Evolutionary conservation across 2,888 invertebrate species (phyloP).

Genomic region (Drosophila paranaensis): DNA sequence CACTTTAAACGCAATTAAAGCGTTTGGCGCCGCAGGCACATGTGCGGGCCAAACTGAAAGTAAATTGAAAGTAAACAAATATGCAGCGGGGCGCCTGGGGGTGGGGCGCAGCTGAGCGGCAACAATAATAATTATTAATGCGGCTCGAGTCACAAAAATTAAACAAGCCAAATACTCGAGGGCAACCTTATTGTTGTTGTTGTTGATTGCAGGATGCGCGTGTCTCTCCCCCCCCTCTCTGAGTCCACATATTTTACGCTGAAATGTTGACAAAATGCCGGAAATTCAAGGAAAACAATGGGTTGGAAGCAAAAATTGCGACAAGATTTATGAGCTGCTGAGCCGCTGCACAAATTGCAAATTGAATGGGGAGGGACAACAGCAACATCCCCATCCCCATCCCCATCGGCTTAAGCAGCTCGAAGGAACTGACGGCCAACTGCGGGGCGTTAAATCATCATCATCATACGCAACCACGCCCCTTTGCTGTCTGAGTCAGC

Average conservation of each 20-base stretch:
- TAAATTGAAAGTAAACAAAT: slow-evolving; percentile 49
- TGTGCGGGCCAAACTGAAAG: slow-evolving; percentile 35
- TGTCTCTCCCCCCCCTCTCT: not conserved
- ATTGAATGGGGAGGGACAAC: slow-evolving; percentile 63
- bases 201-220: not conserved
- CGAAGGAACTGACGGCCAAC: slow-evolving; percentile 20
- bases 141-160: slow-evolving; percentile 13
- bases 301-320: slow-evolving; percentile 19
- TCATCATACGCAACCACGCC: not conserved
- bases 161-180: slow-evolving; percentile 5
- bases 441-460: slow-evolving; percentile 6
- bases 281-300: slow-evolving; percentile 75
- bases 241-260: slow-evolving; percentile 12
- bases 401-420: slow-evolving; percentile 32
- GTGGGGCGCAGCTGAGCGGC: slow-evolving; percentile 5
- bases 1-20: slow-evolving; percentile 67
- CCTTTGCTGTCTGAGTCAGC: slow-evolving; percentile 45
- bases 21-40: slow-evolving; percentile 5
- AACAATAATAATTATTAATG: slow-evolving; percentile 37
- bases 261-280: slow-evolving; percentile 55
- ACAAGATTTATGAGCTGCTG: slow-evolving; percentile 51
- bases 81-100: slow-evolving; percentile 22
- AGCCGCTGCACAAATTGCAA: slow-evolving; percentile 67
- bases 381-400: slow-evolving; percentile 44
- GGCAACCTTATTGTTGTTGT: not conserved